Evolutionary conservation across 37 sponge, comb jelly and placozoan species (phyloP).

Genomic region (Ianthella basta): DNA sequence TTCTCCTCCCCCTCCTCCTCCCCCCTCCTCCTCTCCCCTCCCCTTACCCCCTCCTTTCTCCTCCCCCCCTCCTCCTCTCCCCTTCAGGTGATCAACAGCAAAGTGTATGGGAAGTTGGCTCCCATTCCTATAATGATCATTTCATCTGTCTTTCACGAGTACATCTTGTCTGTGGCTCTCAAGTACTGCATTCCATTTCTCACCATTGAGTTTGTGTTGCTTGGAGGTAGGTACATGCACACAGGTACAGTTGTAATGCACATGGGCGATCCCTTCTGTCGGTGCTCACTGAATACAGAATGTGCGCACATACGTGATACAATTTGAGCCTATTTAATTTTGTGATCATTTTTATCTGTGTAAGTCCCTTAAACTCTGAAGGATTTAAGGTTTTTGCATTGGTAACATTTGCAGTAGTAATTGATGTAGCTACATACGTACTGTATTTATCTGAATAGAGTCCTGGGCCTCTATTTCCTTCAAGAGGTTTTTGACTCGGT

Average conservation of each 20-base stretch:
- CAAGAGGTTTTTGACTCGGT: no score
- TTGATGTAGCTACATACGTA: no score
- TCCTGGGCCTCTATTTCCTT: no score
- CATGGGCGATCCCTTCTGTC: not conserved
- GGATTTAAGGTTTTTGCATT: no score
- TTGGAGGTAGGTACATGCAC: constrained; percentile 18
- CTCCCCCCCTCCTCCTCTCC: not conserved
- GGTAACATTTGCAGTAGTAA: no score
- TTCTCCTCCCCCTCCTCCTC: not conserved
- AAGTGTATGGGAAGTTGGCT: not conserved
- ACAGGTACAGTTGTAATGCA: not conserved
- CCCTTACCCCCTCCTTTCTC: not conserved
- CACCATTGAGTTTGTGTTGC: constrained; percentile 44
- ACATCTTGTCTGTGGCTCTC: constrained; percentile 45
- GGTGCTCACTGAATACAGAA: not conserved
- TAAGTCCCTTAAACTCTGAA: no score
- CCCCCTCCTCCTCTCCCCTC: not conserved
- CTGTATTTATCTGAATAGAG: no score
- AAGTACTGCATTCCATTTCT: constrained; percentile 69
- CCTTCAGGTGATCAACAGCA: constrained; percentile 3
- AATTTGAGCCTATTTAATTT: not conserved
- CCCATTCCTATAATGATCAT: constrained; percentile 44
- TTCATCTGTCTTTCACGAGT: constrained; percentile 81
- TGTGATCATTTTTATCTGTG: no score
- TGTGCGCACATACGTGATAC: not conserved